Percentiles rank a stretch among this genome's conserved stretches.
phyloP scores from a whole-genome alignment of 2,888 invertebrate genomes.

The Tetragonula carbonaria region DNA sequence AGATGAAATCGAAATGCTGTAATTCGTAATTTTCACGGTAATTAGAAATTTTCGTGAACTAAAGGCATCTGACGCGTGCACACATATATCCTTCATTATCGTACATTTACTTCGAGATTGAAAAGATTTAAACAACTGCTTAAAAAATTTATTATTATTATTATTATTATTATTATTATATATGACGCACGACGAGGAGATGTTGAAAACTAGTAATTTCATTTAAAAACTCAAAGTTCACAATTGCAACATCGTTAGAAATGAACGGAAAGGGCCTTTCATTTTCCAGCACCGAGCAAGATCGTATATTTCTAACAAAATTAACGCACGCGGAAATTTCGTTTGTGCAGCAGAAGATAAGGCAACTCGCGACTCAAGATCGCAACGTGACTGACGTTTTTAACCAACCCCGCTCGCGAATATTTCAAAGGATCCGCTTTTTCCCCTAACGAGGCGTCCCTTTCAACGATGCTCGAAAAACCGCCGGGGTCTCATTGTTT shows the following conservation, averaged over 20 bases:
- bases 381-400: not conserved
- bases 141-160: no score
- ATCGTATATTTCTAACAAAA: not conserved
- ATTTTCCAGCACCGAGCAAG: not conserved
- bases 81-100: no score
- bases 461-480: not conserved
- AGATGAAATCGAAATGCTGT: no score
- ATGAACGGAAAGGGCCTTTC: not conserved
- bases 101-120: no score
- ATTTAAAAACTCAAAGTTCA: not conserved
- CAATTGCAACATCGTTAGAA: not conserved
- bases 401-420: not conserved
- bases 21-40: no score
- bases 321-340: not conserved
- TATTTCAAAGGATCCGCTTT: not conserved
- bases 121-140: no score
- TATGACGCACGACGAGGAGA: no score
- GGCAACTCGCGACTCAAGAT: not conserved
- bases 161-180: no score
- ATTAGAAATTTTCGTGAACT: no score
- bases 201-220: not conserved
- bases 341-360: not conserved
- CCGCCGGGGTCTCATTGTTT: not conserved
- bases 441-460: not conserved
- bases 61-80: no score